phyloP scores from a whole-genome alignment of 2,797 vertebrate genomes.

The Syngnathus rostellatus region DNA sequence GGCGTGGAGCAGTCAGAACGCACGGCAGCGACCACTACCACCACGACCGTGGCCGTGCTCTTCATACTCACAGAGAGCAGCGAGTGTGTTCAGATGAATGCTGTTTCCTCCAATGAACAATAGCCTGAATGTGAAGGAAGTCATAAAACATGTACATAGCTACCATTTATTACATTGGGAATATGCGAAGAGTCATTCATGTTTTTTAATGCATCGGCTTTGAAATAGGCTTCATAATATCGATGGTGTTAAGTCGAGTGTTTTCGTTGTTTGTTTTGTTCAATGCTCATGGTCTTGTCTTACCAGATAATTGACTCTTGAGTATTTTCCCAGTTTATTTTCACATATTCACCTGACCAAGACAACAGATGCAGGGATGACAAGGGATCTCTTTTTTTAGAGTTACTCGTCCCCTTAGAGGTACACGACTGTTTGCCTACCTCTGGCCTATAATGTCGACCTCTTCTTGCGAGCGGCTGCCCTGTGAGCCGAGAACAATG shows the following conservation, averaged over 20 bases:
- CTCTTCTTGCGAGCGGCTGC: constrained; percentile 6
- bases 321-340: no score
- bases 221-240: no score
- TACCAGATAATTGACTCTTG: no score
- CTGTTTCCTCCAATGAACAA: constrained; percentile 29
- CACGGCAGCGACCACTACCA: constrained; percentile 29
- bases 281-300: no score
- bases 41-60: constrained; percentile 8
- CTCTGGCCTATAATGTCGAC: constrained; percentile 7
- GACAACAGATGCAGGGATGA: no score
- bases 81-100: constrained; percentile 37
- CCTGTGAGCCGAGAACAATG: constrained; percentile 32
- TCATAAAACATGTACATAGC: constrained; percentile 30
- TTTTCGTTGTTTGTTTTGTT: no score
- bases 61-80: constrained; percentile 30
- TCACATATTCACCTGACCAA: no score
- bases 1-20: constrained; percentile 34
- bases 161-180: constrained; percentile 1
- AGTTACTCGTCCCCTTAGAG: no score
- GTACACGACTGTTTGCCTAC: no score
- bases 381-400: no score
- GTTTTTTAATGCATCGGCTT: background rate
- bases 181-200: constrained; percentile 11
- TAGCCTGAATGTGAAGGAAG: constrained; percentile 40
- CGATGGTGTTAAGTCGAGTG: no score